Conservation (phyloP, 1,140 invertebrate genomes). For the Nilaparvata lugens region DNA sequence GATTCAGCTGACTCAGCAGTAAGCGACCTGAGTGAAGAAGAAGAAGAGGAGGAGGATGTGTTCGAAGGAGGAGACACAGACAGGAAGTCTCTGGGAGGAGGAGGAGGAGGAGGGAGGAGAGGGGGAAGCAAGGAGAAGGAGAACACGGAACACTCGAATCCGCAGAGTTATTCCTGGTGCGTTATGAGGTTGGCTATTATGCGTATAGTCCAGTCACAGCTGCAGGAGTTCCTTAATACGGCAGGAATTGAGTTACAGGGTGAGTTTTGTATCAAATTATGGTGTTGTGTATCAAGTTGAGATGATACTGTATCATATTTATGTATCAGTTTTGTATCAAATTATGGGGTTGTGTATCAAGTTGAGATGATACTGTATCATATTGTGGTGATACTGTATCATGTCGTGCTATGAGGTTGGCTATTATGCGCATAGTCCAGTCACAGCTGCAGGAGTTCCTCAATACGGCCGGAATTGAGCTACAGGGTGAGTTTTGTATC, state of each 20-base stretch:
- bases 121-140: slow-evolving; percentile 40
- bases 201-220: slow-evolving; percentile 67
- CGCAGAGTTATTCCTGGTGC: slow-evolving; percentile 83
- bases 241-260: slow-evolving; percentile 87
- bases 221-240: slow-evolving; percentile 68
- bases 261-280: slow-evolving; percentile 37
- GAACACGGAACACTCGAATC: slow-evolving; percentile 83
- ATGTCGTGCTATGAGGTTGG: too few relatives aligned
- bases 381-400: too few relatives aligned
- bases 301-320: too few relatives aligned
- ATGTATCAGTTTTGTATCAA: too few relatives aligned
- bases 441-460: too few relatives aligned
- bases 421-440: too few relatives aligned
- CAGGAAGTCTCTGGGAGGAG: slow-evolving; percentile 39
- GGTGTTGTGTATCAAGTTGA: too few relatives aligned
- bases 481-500: too few relatives aligned
- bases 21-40: slow-evolving; percentile 61
- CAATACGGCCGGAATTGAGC: too few relatives aligned
- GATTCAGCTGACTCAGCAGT: slow-evolving; percentile 78
- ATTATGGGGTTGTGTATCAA: too few relatives aligned
- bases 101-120: slow-evolving; percentile 36
- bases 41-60: slow-evolving; percentile 66
- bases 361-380: too few relatives aligned
- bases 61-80: slow-evolving; percentile 42
- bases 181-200: slow-evolving; percentile 84